phyloP scores from a whole-genome alignment of 2,888 invertebrate species.

The Thecophora atra region DNA sequence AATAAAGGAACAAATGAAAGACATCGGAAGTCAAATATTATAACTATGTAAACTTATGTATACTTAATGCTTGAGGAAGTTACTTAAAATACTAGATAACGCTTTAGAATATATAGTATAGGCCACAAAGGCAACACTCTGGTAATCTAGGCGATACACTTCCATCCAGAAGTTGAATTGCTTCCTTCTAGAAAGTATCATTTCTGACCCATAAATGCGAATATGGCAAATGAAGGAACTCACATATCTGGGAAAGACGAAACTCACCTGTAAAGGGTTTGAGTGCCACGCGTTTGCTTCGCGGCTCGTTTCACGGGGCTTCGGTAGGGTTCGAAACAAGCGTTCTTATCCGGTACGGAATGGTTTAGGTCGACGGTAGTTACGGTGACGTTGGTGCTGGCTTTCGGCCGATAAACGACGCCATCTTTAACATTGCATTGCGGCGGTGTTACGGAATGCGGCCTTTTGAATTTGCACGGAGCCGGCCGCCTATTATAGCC shows the following conservation, averaged over 20 bases:
- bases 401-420: background rate
- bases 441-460: background rate
- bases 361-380: conserved; percentile 53
- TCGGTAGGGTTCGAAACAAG: conserved; percentile 32
- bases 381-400: conserved; percentile 46
- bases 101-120: too few species aligned
- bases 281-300: conserved; percentile 56
- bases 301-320: conserved; percentile 13
- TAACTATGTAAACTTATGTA: conserved; percentile 9
- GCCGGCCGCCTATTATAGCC: background rate
- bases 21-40: background rate
- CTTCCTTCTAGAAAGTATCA: too few species aligned
- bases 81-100: too few species aligned
- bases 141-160: too few species aligned
- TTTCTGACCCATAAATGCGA: too few species aligned
- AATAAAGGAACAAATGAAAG: conserved; percentile 16
- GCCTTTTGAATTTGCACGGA: background rate
- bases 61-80: too few species aligned
- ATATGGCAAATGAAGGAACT: too few species aligned
- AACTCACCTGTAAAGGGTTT: conserved; percentile 60
- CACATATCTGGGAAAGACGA: too few species aligned
- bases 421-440: background rate
- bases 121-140: too few species aligned
- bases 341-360: conserved; percentile 37
- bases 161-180: too few species aligned